Percentiles rank a stretch among this genome's conserved stretches.
These are phyloP conservation scores for Synchiropus splendidus DNA, from an alignment of 2,113 vertebrate genomes.

Conservation along the genomic window DNA sequence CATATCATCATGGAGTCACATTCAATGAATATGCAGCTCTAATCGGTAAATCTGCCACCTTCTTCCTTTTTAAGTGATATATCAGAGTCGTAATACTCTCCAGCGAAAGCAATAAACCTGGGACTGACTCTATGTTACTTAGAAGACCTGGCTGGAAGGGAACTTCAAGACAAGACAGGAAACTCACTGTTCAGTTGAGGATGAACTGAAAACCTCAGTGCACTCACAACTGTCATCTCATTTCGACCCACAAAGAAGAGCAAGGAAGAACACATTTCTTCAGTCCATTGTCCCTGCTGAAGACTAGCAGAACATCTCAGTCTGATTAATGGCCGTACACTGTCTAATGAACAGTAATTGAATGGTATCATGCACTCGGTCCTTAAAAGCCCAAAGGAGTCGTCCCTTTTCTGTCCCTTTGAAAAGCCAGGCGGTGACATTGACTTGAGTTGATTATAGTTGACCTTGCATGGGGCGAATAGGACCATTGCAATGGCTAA, in stretches of 20 bases:
- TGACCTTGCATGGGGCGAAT: conserved; percentile 61
- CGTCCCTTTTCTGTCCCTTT: conserved; percentile 32
- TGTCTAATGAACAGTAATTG: conserved; percentile 72
- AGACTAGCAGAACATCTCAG: conserved; percentile 56
- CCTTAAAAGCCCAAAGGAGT: conserved; percentile 56
- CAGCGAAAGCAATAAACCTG: conserved; percentile 54
- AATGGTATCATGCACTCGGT: conserved; percentile 61
- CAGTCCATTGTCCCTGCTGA: conserved; percentile 51
- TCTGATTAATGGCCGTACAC: conserved; percentile 67
- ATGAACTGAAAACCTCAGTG: conserved; percentile 20
- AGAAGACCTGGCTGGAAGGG: conserved; percentile 16
- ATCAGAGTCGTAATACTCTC: conserved; percentile 56
- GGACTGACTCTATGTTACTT: conserved; percentile 38
- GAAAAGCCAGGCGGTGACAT: conserved; percentile 51
- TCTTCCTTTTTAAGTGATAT: conserved; percentile 45
- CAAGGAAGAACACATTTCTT: conserved; percentile 46
- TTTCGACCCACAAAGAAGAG: conserved; percentile 30
- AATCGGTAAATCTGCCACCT: conserved; percentile 64
- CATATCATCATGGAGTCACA: conserved; percentile 65
- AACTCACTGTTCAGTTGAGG: conserved; percentile 25
- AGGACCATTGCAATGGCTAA: conserved; percentile 58
- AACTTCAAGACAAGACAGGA: conserved; percentile 12
- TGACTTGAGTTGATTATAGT: conserved; percentile 62
- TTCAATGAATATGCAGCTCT: conserved; percentile 61
- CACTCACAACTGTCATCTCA: too few relatives aligned